These are phyloP conservation scores for Endotricha flammealis DNA, from an alignment of 2,888 invertebrate species.

Conservation along the genomic window DNA sequence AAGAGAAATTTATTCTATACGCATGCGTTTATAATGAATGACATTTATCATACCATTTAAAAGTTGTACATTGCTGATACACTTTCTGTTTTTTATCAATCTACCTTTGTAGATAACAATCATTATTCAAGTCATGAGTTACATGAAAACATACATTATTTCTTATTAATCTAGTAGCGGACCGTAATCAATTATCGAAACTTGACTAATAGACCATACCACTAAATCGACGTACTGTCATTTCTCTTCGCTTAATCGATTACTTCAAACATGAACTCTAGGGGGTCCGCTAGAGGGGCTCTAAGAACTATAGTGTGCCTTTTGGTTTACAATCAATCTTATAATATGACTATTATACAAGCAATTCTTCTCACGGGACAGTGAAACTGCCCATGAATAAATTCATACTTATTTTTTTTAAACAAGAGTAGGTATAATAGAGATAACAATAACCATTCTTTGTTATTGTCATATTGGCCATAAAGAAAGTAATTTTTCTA, in stretches of 20 bases:
- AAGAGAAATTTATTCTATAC: too few species aligned
- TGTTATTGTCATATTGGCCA: too few species aligned
- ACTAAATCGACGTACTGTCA: conserved; percentile 72
- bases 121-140: conserved; percentile 31
- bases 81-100: too few species aligned
- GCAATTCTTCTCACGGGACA: too few species aligned
- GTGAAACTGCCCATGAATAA: too few species aligned
- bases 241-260: conserved; percentile 76
- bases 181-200: conserved; percentile 72
- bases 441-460: too few species aligned
- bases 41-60: too few species aligned
- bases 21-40: too few species aligned
- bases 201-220: conserved; percentile 67
- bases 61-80: too few species aligned
- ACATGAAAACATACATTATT: conserved; percentile 48
- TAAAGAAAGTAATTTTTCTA: too few species aligned
- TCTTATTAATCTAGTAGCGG: conserved; percentile 71
- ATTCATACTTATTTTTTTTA: too few species aligned
- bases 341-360: conserved; percentile 28
- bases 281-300: conserved; percentile 60
- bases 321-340: conserved; percentile 60
- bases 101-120: background rate
- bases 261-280: conserved; percentile 69
- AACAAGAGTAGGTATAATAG: too few species aligned
- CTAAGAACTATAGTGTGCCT: conserved; percentile 44